Evolutionary conservation across 2,113 vertebrate species (phyloP).

Genomic region (Onychorhynchus coronatus): DNA sequence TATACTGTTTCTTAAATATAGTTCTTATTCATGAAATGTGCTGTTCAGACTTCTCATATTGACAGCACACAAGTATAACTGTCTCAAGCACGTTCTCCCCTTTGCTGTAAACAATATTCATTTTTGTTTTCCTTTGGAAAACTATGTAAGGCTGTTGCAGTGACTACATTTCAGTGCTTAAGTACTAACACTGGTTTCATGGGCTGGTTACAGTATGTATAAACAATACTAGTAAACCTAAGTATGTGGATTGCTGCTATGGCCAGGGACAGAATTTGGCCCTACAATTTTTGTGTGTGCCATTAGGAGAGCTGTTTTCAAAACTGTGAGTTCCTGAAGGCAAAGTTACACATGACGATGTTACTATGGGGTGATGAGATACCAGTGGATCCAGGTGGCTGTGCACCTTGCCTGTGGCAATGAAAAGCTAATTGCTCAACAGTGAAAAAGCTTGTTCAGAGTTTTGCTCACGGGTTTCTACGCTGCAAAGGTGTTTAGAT

Average conservation of each 20-base stretch:
- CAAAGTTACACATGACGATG: neutral
- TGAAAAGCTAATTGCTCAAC: neutral
- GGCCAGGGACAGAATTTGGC: neutral
- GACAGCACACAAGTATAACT: neutral
- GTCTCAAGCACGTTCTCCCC: neutral
- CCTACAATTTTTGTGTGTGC: neutral
- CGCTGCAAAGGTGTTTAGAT: neutral
- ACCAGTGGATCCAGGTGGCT: neutral
- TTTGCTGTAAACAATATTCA: neutral
- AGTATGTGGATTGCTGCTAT: neutral
- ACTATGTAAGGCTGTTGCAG: neutral
- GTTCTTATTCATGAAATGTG: slow-evolving; percentile 6
- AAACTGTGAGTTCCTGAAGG: neutral
- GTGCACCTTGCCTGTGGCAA: neutral
- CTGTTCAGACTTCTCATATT: neutral
- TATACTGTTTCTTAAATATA: neutral
- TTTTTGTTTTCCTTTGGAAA: neutral
- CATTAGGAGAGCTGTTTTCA: neutral
- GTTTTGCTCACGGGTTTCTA: neutral
- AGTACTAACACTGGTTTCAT: neutral
- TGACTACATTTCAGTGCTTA: neutral
- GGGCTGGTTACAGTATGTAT: neutral
- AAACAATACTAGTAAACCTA: neutral
- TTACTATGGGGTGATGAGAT: neutral
- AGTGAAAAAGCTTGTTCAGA: neutral